Evolutionary conservation across 2,888 invertebrate species (phyloP).

Genomic region (Sclerodermus sp.): DNA sequence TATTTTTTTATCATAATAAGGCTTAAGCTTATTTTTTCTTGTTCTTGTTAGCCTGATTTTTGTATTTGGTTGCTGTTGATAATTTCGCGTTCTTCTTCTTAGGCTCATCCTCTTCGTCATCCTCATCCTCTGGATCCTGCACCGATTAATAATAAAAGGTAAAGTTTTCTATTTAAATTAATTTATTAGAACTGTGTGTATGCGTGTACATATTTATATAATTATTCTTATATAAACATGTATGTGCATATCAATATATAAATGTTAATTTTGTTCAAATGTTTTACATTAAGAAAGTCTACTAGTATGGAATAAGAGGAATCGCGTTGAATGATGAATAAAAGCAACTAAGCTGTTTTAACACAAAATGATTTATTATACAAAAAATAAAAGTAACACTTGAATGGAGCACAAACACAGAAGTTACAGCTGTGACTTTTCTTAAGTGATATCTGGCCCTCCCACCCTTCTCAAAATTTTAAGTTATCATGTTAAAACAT

Average conservation of each 20-base stretch:
- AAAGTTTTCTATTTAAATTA: slow-evolving; percentile 5
- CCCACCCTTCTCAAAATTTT: slow-evolving; percentile 8
- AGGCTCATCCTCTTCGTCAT: slow-evolving; percentile 76
- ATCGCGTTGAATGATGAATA: slow-evolving; percentile 32
- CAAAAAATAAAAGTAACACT: slow-evolving; percentile 36
- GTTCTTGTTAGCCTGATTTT: slow-evolving; percentile 60
- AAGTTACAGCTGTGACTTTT: slow-evolving; percentile 12
- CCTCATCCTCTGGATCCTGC: slow-evolving; percentile 69
- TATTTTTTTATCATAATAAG: slow-evolving; percentile 34
- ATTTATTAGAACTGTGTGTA: too few species aligned
- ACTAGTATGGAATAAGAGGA: slow-evolving; percentile 26
- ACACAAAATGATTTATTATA: slow-evolving; percentile 44
- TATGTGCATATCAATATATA: too few species aligned
- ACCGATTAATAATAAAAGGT: slow-evolving; percentile 43
- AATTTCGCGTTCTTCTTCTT: slow-evolving; percentile 79
- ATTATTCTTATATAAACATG: too few species aligned
- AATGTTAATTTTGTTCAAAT: too few species aligned
- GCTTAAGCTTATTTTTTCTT: slow-evolving; percentile 54
- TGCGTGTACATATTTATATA: too few species aligned
- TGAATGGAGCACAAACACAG: slow-evolving; percentile 28
- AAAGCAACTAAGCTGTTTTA: slow-evolving; percentile 33
- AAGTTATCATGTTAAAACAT: too few species aligned
- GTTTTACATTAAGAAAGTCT: too few species aligned
- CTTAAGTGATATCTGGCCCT: slow-evolving; percentile 6
- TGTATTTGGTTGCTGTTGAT: slow-evolving; percentile 72